Evolutionary conservation across 2,888 invertebrate genomes (phyloP).

Genomic region (Leptopilina syphax): DNA sequence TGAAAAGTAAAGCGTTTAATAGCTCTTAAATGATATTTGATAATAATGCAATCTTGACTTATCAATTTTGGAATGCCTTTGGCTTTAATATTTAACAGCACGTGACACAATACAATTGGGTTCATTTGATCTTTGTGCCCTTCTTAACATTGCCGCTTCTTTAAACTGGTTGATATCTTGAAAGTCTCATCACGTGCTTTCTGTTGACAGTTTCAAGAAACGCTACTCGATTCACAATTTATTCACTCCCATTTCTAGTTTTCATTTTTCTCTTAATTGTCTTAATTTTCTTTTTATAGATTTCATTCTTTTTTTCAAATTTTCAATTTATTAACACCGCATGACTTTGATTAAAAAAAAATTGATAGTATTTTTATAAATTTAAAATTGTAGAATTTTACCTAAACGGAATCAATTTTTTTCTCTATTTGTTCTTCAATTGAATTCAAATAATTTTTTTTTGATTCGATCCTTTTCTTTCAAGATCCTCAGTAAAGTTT

Average conservation of each 20-base stretch:
- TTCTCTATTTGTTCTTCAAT: too few relatives aligned
- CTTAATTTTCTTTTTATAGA: background rate
- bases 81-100: constrained; percentile 26
- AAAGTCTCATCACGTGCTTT: constrained; percentile 36
- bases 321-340: too few relatives aligned
- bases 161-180: constrained; percentile 26
- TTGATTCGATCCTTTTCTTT: too few relatives aligned
- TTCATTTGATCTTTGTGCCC: constrained; percentile 30
- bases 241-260: constrained; percentile 13
- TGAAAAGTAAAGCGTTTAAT: background rate
- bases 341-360: too few relatives aligned
- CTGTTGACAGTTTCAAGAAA: constrained; percentile 34
- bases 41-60: constrained; percentile 34
- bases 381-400: too few relatives aligned
- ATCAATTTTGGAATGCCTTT: constrained; percentile 29
- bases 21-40: constrained; percentile 16
- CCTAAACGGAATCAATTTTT: too few relatives aligned
- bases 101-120: constrained; percentile 32
- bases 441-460: too few relatives aligned
- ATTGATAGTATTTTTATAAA: too few relatives aligned
- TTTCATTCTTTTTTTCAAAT: background rate
- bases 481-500: too few relatives aligned
- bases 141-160: constrained; percentile 29
- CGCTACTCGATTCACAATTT: constrained; percentile 14
- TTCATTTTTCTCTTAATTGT: background rate